phyloP scores from a whole-genome alignment of 2,797 vertebrate genomes.

The Danio aesculapii region DNA sequence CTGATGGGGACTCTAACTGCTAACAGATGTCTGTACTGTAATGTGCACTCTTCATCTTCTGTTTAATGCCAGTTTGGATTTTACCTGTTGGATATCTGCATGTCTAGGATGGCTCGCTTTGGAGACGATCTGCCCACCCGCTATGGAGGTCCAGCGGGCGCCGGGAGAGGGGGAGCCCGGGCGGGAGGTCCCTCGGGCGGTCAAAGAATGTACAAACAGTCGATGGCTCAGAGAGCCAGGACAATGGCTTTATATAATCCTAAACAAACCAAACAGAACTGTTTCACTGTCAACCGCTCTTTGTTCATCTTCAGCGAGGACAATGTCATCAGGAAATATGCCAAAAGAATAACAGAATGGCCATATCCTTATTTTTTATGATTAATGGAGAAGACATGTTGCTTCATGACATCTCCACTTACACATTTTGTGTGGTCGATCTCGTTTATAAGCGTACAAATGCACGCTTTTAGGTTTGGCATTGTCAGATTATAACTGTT shows the following conservation, averaged over 20 bases:
- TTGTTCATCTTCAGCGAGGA: conserved; percentile 99
- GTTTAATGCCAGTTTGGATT: conserved; percentile 84
- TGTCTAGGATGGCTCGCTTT: conserved; percentile 95
- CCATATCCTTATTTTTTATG: conserved; percentile 90
- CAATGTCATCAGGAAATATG: conserved; percentile 98
- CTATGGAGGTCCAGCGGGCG: conserved; percentile 90
- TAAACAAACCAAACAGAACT: conserved; percentile 98
- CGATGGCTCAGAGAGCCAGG: conserved; percentile 96
- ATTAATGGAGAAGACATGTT: neutral
- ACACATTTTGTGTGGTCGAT: neutral
- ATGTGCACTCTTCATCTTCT: conserved; percentile 80
- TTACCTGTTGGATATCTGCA: conserved; percentile 84
- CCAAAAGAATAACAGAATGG: conserved; percentile 98
- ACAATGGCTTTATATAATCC: conserved; percentile 99
- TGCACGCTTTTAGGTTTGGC: neutral
- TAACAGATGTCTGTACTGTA: conserved; percentile 78
- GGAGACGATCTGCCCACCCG: conserved; percentile 93
- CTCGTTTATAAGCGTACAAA: neutral
- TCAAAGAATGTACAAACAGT: conserved; percentile 97
- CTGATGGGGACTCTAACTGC: conserved; percentile 65
- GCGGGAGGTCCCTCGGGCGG: conserved; percentile 86
- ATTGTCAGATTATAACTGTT: neutral
- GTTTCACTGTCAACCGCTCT: conserved; percentile 97
- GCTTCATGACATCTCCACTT: conserved; percentile 16
- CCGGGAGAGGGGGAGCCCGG: conserved; percentile 83